A percentile compares a stretch with the other conserved stretches of the same genome.
Conservation (phyloP, 1,140 invertebrate species). For the Andricus grossulariae region DNA sequence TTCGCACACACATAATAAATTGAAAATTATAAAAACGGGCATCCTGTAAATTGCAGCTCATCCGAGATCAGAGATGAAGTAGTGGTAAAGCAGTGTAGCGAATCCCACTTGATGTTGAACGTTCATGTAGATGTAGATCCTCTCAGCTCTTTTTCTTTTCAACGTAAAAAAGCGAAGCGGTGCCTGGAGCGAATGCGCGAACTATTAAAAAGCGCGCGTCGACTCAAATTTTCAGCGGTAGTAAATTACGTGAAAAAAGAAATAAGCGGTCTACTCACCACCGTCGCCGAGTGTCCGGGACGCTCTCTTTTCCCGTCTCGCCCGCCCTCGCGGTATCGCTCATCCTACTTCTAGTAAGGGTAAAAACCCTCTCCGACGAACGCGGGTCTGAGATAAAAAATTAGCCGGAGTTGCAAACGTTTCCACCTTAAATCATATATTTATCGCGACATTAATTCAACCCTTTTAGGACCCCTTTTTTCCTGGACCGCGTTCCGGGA, state of each 20-base stretch:
- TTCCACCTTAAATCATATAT: conserved; percentile 77
- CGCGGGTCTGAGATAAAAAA: conserved; percentile 76
- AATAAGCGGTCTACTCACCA: conserved; percentile 59
- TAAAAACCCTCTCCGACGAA: conserved; percentile 57
- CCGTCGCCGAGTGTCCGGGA: conserved; percentile 39
- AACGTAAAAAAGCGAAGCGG: conserved; percentile 27
- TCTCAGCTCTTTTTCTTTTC: too few species aligned
- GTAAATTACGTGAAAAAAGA: conserved; percentile 70
- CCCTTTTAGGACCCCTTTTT: conserved; percentile 74
- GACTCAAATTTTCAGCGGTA: conserved; percentile 69
- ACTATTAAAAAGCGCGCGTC: conserved; percentile 71
- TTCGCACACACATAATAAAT: too few species aligned
- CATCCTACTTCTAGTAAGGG: conserved; percentile 40
- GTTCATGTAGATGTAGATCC: too few species aligned
- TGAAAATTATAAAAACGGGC: neutral
- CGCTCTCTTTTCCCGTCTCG: conserved; percentile 41
- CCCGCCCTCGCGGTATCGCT: conserved; percentile 16
- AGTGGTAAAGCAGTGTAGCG: conserved; percentile 12
- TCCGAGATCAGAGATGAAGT: neutral
- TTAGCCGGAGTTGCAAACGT: conserved; percentile 75
- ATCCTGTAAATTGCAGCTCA: neutral
- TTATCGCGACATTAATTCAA: conserved; percentile 78
- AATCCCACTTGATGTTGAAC: neutral
- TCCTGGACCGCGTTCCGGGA: conserved; percentile 52
- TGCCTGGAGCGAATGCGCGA: conserved; percentile 53